A percentile compares a stretch with the other conserved stretches of the same genome.
Evolutionary conservation across 92 coral and sea anemone genomes (phyloP).

Genomic region (Meandrina meandrites): DNA sequence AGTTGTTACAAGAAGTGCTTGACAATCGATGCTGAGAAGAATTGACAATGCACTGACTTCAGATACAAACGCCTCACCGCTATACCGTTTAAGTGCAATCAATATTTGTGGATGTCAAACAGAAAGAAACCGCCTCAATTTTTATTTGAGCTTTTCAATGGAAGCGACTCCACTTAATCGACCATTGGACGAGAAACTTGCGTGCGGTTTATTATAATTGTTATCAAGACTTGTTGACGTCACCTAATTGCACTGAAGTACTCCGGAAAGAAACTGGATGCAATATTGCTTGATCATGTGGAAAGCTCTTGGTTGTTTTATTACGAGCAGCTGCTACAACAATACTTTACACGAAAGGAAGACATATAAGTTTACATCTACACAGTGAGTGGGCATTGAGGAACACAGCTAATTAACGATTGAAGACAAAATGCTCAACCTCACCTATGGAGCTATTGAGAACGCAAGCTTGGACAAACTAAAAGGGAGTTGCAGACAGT

Average conservation of each 20-base stretch:
- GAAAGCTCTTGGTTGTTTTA: not conserved
- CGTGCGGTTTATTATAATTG: slow-evolving; percentile 13
- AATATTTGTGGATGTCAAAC: not conserved
- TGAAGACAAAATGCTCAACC: not conserved
- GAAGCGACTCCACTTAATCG: not conserved
- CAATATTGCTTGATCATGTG: not conserved
- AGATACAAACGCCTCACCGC: not conserved
- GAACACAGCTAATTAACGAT: not conserved
- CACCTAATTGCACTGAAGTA: not conserved
- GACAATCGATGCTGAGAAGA: too few relatives aligned
- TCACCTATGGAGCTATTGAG: not conserved
- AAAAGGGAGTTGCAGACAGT: slow-evolving; percentile 2
- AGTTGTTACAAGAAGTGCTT: too few relatives aligned
- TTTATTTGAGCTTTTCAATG: not conserved
- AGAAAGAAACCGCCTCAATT: not conserved
- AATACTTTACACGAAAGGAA: not conserved
- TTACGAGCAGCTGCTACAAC: not conserved
- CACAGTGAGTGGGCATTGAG: not conserved
- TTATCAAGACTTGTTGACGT: not conserved
- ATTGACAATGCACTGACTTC: too few relatives aligned
- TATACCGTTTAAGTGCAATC: not conserved
- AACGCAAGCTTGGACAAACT: slow-evolving; percentile 19
- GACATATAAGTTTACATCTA: not conserved
- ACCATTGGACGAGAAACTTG: not conserved
- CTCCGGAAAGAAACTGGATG: not conserved